Conservation (phyloP, 2,113 vertebrate species). For the Bufo bufo region DNA sequence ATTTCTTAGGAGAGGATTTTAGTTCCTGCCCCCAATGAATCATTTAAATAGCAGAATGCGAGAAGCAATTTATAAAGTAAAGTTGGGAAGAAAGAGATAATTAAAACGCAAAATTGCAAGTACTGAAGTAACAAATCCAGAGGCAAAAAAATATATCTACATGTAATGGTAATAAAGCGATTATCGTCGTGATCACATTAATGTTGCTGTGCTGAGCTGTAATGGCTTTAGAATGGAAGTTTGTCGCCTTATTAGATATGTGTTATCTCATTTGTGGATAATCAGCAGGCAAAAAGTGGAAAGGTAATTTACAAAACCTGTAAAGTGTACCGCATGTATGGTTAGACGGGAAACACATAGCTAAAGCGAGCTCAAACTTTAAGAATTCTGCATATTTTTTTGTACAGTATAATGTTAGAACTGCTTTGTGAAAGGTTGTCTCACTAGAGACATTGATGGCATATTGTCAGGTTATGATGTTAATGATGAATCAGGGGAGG, state of each 20-base stretch:
- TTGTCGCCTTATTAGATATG: not conserved
- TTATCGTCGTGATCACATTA: not conserved
- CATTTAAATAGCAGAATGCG: not conserved
- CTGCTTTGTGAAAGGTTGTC: too few relatives aligned
- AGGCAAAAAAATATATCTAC: not conserved
- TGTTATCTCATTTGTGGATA: slow-evolving; percentile 11
- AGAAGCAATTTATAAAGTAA: slow-evolving; percentile 5
- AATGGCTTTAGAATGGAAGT: not conserved
- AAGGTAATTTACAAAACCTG: not conserved
- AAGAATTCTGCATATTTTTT: not conserved
- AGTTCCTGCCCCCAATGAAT: not conserved
- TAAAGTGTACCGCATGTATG: not conserved
- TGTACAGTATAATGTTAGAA: too few relatives aligned
- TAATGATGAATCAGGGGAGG: too few relatives aligned
- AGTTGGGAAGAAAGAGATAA: slow-evolving; percentile 14
- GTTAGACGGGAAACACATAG: not conserved
- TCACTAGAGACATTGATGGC: too few relatives aligned
- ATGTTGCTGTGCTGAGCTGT: not conserved
- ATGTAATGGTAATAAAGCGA: slow-evolving; percentile 12
- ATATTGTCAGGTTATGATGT: too few relatives aligned
- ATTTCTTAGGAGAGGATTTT: not conserved
- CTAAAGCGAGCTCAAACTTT: not conserved
- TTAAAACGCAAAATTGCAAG: not conserved
- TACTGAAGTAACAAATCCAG: not conserved
- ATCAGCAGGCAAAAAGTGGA: not conserved